Evolutionary conservation across 2,797 vertebrate species (phyloP), one percentile per base, ranked within the genome.

Genomic region (Acanthurus lineatus): DNA sequence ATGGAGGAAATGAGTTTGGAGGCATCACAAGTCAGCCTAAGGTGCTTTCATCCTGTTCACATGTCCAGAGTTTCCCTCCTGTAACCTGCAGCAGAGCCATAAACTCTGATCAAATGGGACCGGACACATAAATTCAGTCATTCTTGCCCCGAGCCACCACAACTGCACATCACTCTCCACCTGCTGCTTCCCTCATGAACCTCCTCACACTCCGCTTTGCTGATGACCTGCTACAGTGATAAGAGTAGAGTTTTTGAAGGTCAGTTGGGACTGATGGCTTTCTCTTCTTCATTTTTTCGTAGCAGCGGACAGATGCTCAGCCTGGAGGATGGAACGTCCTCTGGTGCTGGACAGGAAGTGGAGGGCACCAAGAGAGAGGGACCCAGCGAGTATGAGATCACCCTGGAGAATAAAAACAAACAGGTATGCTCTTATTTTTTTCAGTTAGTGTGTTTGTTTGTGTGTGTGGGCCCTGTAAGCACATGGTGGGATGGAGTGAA

Each of bases 381-480:
- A 25, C 93, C 93, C 57, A 95, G 94, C 45, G 93, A 95, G 70
- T 95, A 95, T 7, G 94, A 94, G 75, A 94, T 94, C 82, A 81
- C 54, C 78, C 80, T 94, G 76, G 93, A 95, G 85, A 95, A 93
- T 71, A 95, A 94, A 88, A 95, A 93, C 86, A 95, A 95, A 73
- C 94, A 94, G 93, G 94, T 94, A 87, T 57, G 73, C 63, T 59
- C 47, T 32, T 42, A 7, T 38, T 22, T 61, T 35, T 47, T 8
- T 25, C 16, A 40, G 57, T 70, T 68, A 74, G 59, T 56, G 52
- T 45, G 35, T 54, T 20, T 22, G n/a, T 22, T 1, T 52, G n/a
- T 52, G 51, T 11, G 12, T 32, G 54, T 9, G 22, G 32, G 47
- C 57, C 32, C 71, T 4, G 14, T 49, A 40, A 69, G 51, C 28